Evolutionary conservation across 1,140 invertebrate genomes (phyloP), one percentile per base, ranked within the genome.

Genomic region (Branchinecta lynchi): DNA sequence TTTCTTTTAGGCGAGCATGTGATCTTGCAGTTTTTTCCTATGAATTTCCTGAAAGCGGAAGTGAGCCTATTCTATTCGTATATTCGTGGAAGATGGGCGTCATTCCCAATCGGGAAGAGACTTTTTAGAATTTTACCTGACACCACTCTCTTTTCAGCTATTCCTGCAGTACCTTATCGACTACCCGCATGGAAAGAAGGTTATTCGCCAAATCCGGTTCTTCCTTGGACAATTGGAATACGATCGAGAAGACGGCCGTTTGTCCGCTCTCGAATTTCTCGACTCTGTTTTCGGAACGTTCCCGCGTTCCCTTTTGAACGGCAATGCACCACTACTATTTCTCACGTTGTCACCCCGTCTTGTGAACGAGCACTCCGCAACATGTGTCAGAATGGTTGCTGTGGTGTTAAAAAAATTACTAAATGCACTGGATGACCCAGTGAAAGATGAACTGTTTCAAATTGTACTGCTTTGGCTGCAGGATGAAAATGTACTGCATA

Each of bases 251-350:
- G 81, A 84, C 66, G 94, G 94, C 6, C 81, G 93, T 43, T 81
- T 88, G 67, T 93, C 92, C 9, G 90, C 89, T 0, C 78, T 96
- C 0, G 86, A 90, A 76, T 92, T 96, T 81, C 78, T 97, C 32
- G 83, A 87, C 43, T 81, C 83, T 66, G 84, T 96, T 44, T 85
- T 96, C 66, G 84, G 83, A 65, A 85, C 84, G 68, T 88, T 95
- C 74, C 85, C 88, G 1, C 51, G 51, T 3, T 15, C 12, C 17
- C 77, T 86, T 32, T 75, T 93, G 0, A 77, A 78, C 3, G 80
- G 84, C 67, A 81, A 87, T 70, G 81, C 84, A 9, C 84, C 84
- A 7, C 80, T 88, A 3, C 82, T 93, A 66, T 88, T 92, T 73
- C 74, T 93, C 0, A 84, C 87, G 0, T 77, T 94, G 43, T 84